phyloP scores from a whole-genome alignment of 2,797 vertebrate genomes.

The Chelon auratus region DNA sequence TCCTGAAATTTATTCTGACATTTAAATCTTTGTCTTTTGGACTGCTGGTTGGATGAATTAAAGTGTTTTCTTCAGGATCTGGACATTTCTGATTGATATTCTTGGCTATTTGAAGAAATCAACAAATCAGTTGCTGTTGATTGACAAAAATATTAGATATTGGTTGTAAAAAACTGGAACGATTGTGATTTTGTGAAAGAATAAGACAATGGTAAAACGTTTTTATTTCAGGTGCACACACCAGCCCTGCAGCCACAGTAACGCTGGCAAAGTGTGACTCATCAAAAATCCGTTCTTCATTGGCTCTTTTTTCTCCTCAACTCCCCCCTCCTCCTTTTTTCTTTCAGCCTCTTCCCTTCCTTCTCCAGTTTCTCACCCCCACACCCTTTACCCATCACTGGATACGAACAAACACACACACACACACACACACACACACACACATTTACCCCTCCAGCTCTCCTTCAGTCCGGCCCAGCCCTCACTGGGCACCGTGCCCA shows the following conservation, averaged over 20 bases:
- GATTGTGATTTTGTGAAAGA: not conserved
- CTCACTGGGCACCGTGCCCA: slow-evolving; percentile 69
- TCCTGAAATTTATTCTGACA: too few relatives aligned
- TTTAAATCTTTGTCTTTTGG: too few relatives aligned
- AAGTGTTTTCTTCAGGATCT: too few relatives aligned
- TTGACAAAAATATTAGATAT: too few relatives aligned
- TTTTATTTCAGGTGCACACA: not conserved
- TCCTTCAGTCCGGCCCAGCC: slow-evolving; percentile 58
- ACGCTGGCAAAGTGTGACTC: slow-evolving; percentile 72
- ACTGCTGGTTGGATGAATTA: too few relatives aligned
- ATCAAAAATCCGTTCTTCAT: slow-evolving; percentile 62
- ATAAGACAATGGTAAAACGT: too few relatives aligned
- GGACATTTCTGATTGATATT: too few relatives aligned
- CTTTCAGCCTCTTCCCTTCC: slow-evolving; percentile 22
- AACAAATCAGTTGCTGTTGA: too few relatives aligned
- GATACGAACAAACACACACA: slow-evolving; percentile 8
- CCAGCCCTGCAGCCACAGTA: slow-evolving; percentile 24
- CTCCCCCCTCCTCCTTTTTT: slow-evolving; percentile 34
- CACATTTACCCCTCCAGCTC: slow-evolving; percentile 49
- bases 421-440: slow-evolving; percentile 4
- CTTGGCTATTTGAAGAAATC: too few relatives aligned
- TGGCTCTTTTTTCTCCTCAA: slow-evolving; percentile 35
- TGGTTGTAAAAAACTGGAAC: too few relatives aligned
- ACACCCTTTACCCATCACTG: slow-evolving; percentile 35
- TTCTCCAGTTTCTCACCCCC: slow-evolving; percentile 35